A percentile compares a stretch with the other conserved stretches of the same genome.
Evolutionary conservation across 2,888 invertebrate species (phyloP).

Genomic region (Monochamus alternatus): DNA sequence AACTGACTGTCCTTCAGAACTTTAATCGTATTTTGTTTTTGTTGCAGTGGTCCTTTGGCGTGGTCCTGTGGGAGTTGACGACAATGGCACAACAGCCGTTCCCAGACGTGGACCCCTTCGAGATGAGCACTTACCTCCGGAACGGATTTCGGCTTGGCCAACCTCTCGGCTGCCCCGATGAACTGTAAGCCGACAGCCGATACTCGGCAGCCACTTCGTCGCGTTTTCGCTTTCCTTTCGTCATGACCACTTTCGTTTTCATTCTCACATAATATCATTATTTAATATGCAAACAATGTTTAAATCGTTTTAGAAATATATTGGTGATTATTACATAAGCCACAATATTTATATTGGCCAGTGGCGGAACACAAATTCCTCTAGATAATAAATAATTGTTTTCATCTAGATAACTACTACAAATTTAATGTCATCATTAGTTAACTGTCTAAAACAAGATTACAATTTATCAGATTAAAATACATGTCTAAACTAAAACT

Average conservation of each 20-base stretch:
- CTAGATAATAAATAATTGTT: background rate
- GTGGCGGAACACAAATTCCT: slow-evolving; percentile 26
- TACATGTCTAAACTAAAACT: too few species aligned
- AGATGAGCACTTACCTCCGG: slow-evolving; percentile 89
- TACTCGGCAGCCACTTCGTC: background rate
- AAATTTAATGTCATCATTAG: too few species aligned
- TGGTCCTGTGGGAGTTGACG: slow-evolving; percentile 93
- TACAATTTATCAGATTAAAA: too few species aligned
- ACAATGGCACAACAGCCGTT: slow-evolving; percentile 93
- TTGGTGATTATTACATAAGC: slow-evolving; percentile 48
- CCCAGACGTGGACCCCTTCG: slow-evolving; percentile 92
- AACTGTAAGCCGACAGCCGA: slow-evolving; percentile 81
- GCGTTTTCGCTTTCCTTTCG: slow-evolving; percentile 47
- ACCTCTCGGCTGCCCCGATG: slow-evolving; percentile 96
- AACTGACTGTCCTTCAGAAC: too few species aligned
- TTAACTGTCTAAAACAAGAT: background rate
- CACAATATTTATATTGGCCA: slow-evolving; percentile 42
- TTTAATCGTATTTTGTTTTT: background rate
- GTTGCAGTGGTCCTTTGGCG: slow-evolving; percentile 93
- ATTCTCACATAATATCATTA: slow-evolving; percentile 50
- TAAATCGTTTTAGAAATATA: slow-evolving; percentile 46
- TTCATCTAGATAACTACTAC: background rate
- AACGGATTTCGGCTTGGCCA: slow-evolving; percentile 93
- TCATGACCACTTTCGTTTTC: slow-evolving; percentile 50
- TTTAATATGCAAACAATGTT: slow-evolving; percentile 50